Evolutionary conservation across 1,140 invertebrate species (phyloP).

Genomic region (Danaus melanippus): DNA sequence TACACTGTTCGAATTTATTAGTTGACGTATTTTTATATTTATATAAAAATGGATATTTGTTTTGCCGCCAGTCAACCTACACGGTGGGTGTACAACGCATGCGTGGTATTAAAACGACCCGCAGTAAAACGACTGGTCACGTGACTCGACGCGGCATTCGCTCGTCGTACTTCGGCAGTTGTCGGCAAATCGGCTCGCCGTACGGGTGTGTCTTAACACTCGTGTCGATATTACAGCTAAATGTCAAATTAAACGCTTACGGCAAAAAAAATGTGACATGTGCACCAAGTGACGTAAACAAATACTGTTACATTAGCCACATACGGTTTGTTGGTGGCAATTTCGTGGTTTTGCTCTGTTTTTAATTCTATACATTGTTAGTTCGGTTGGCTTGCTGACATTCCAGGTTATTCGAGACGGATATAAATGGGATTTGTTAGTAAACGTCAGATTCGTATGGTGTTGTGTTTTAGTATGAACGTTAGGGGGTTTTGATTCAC

Average conservation of each 20-base stretch:
- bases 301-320: slow-evolving; percentile 26
- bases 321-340: slow-evolving; percentile 32
- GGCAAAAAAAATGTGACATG: slow-evolving; percentile 61
- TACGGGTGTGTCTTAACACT: slow-evolving; percentile 33
- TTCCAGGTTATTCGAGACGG: slow-evolving; percentile 35
- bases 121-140: slow-evolving; percentile 73
- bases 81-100: slow-evolving; percentile 36
- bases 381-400: slow-evolving; percentile 53
- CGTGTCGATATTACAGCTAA: slow-evolving; percentile 38
- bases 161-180: slow-evolving; percentile 64
- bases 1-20: too few species aligned
- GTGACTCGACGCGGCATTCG: slow-evolving; percentile 70
- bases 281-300: slow-evolving; percentile 49
- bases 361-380: slow-evolving; percentile 39
- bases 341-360: slow-evolving; percentile 32
- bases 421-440: slow-evolving; percentile 36
- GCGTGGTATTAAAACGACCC: slow-evolving; percentile 59
- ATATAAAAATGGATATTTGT: slow-evolving; percentile 32
- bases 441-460: slow-evolving; percentile 25
- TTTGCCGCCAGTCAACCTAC: slow-evolving; percentile 56
- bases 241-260: slow-evolving; percentile 62
- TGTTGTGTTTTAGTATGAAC: slow-evolving; percentile 35
- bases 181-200: slow-evolving; percentile 44
- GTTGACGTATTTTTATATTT: background rate
- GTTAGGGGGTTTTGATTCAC: slow-evolving; percentile 35